These are phyloP conservation scores for Eutrigla gurnardus DNA, from an alignment of 2,797 vertebrate species.

Conservation along the genomic window DNA sequence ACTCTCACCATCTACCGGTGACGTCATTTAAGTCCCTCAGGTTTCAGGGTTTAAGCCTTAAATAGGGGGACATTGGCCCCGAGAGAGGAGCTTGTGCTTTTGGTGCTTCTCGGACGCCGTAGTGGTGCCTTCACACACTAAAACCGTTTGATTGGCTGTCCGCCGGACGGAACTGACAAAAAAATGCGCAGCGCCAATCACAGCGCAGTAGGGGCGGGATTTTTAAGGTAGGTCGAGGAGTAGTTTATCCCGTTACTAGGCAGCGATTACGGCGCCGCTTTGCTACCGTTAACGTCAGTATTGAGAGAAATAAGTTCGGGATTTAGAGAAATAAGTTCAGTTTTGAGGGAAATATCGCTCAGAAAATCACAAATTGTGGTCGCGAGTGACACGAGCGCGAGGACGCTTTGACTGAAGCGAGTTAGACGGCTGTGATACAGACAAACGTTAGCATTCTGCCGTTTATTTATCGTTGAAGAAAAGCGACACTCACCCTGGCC, in stretches of 20 bases:
- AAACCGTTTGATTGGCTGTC: neutral
- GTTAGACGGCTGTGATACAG: neutral
- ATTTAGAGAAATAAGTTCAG: neutral
- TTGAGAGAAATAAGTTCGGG: neutral
- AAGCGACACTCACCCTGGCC: conserved; percentile 45
- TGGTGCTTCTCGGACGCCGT: too few relatives aligned
- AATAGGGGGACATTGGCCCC: too few relatives aligned
- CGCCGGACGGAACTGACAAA: neutral
- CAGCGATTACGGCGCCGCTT: conserved; percentile 68
- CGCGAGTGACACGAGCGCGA: neutral
- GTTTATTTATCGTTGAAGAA: neutral
- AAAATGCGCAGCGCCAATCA: neutral
- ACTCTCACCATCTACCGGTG: too few relatives aligned
- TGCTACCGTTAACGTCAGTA: neutral
- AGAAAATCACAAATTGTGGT: neutral
- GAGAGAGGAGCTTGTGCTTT: too few relatives aligned
- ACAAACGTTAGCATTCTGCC: neutral
- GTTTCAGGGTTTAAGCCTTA: too few relatives aligned
- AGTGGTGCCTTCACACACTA: too few relatives aligned
- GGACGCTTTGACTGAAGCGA: neutral
- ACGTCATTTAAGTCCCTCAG: too few relatives aligned
- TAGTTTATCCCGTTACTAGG: conserved; percentile 84
- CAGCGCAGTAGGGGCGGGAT: neutral
- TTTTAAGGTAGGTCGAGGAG: conserved; percentile 68
- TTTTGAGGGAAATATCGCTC: neutral